phyloP scores from a whole-genome alignment of 2,888 invertebrate genomes.

The Heliconius cydno region DNA sequence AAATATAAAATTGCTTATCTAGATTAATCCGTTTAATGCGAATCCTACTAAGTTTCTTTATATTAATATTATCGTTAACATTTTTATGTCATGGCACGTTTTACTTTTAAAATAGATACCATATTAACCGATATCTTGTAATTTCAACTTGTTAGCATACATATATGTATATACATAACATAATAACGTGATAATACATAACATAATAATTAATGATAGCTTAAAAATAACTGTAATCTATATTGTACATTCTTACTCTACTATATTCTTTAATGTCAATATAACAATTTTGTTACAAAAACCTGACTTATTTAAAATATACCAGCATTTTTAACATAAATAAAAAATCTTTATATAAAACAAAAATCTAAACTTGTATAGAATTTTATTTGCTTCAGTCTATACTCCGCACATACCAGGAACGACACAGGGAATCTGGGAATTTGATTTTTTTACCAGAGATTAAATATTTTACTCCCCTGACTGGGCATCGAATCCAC shows the following conservation, averaged over 20 bases:
- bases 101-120: background rate
- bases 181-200: background rate
- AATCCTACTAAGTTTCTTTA: constrained; percentile 28
- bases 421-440: no score
- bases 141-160: background rate
- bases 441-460: no score
- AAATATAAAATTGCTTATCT: constrained; percentile 17
- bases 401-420: no score
- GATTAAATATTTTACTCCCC: no score
- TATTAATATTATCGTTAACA: constrained; percentile 22
- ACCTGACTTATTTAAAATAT: background rate
- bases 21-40: constrained; percentile 35
- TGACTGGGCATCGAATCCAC: no score
- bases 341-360: background rate
- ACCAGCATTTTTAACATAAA: background rate
- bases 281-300: background rate
- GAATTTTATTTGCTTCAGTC: background rate
- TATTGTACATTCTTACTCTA: background rate
- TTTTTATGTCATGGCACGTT: constrained; percentile 20
- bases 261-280: background rate
- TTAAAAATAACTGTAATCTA: background rate
- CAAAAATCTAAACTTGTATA: background rate
- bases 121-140: background rate
- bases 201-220: background rate
- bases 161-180: background rate